Conservation (phyloP, 2,113 vertebrate genomes). For the Trematomus loennbergii region DNA sequence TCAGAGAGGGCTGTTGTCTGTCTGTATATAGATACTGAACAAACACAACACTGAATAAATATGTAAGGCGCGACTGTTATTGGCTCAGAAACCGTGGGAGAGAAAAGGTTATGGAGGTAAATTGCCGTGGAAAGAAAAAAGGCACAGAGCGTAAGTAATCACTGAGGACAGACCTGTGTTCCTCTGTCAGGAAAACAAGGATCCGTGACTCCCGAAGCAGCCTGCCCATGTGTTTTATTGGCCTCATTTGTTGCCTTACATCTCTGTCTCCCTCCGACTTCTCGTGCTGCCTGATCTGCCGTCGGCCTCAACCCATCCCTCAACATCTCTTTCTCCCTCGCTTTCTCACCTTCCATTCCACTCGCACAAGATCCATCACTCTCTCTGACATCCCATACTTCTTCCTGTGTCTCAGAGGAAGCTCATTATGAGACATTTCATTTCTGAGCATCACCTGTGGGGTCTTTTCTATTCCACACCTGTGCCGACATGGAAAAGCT, state of each 20-base stretch:
- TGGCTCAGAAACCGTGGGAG: not conserved
- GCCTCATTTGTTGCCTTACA: constrained; percentile 72
- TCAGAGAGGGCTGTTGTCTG: not conserved
- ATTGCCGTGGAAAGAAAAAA: constrained; percentile 35
- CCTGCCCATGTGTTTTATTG: constrained; percentile 67
- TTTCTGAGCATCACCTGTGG: constrained; percentile 61
- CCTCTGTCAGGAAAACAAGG: constrained; percentile 65
- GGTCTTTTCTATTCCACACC: constrained; percentile 53
- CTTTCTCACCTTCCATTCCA: not conserved
- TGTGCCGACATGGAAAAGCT: constrained; percentile 31
- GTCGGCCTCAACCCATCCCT: constrained; percentile 53
- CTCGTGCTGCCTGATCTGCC: constrained; percentile 48
- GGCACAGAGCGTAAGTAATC: constrained; percentile 59
- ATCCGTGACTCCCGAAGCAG: constrained; percentile 64
- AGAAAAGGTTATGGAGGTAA: constrained; percentile 30
- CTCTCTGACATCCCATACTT: constrained; percentile 32
- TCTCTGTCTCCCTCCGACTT: constrained; percentile 52
- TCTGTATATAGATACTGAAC: constrained; percentile 29
- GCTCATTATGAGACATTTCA: constrained; percentile 69
- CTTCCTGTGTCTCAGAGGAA: constrained; percentile 28
- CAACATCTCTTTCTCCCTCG: constrained; percentile 33
- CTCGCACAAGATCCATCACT: constrained; percentile 41
- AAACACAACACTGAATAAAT: constrained; percentile 40
- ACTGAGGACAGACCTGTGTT: constrained; percentile 57
- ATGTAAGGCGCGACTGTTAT: constrained; percentile 32